Evolutionary conservation across 2,797 vertebrate species (phyloP), one percentile per base, ranked within the genome.

Genomic region (Notolabrus celidotus): DNA sequence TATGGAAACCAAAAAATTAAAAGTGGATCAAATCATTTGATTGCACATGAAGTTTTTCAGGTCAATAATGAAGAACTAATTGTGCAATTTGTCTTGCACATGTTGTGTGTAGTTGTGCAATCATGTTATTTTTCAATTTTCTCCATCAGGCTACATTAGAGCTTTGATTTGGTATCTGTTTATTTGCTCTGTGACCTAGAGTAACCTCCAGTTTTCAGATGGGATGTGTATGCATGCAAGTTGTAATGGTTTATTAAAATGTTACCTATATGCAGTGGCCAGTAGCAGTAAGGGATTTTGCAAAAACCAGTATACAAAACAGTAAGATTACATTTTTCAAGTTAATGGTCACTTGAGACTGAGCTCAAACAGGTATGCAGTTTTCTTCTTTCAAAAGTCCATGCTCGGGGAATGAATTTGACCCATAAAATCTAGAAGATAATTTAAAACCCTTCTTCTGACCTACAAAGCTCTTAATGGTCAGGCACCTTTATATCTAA

Each of bases 1-100:
- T 76, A 73, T 81, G 23, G 87, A 86, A 90, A 85, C 50, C n/a
- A n/a, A 38, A 67, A 74, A 42, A 71, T 53, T 41, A 82, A 60
- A 50, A 27, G 45, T 75, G 31, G 67, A 47, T 38, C 50, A 54
- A 77, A 72, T 81, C 46, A 59, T 55, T 72, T 86, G 74, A 83
- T 81, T 86, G 55, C 56, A 81, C 58, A 20, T 43, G 43, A 42
- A 70, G 74, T 78, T 80, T 68, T 80, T 80, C 46, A 38, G 67
- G 43, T 51, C 71, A 59, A 74, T 86, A 79, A 79, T 81, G 38
- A 42, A 71, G 34, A 81, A 79, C 67, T 70, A 87, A 85, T 82
- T 20, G 19, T 36, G 53, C 51, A 46, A 65, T 85, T 78, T 70
- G 59, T 80, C 72, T 67, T 55, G 56, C 12, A 16, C 23, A n/a